Base-by-base conservation (phyloP, 2,797 vertebrate genomes). In the Ficedula albicollis region DNA sequence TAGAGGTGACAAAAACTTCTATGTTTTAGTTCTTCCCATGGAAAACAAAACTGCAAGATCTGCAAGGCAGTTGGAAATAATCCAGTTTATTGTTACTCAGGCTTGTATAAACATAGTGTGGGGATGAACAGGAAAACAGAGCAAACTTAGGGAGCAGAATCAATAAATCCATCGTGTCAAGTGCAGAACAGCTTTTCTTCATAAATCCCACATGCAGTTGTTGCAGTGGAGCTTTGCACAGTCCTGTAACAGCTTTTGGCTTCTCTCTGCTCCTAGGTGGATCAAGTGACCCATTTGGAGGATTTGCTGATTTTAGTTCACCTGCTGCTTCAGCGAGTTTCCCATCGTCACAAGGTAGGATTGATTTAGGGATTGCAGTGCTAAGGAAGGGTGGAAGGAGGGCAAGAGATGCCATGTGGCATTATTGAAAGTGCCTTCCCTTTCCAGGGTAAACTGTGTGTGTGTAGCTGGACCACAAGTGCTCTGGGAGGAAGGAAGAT, bases 301-400 rank as follows among this genome's bases (percentile, higher is more conserved):
- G 98, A 95, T 99, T 99, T 98, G 99, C 99, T 91, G 99, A 99
- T 97, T 99, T 99, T 94, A 98, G 97, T 70, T 99, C 99, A 66
- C 94, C 98, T 93, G 97, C 98, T 97, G 98, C 99, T 89, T 98
- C 99, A 60, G 97, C 98, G 73, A 97, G 91, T 97, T 98, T 98
- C 94, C 97, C 99, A 46, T 95, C 98, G 3, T 96, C 96, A 16
- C 96, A 98, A 97, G 99, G 99, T 99, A 98, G 72, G 98, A 63
- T 77, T 48, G 30, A 83, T 64, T 97, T 90, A 67, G 54, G 73
- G 73, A 84, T 51, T 76, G 77, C 80, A 76, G 74, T 48, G 66
- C 76, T 76, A 38, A 29, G 81, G 43, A 43, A 68, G 69, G 78
- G 43, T 51, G 58, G 49, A 54, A 77, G 62, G 62, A 89, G 52